Evolutionary conservation across 1,140 invertebrate species (phyloP).

Genomic region (Nephila pilipes): DNA sequence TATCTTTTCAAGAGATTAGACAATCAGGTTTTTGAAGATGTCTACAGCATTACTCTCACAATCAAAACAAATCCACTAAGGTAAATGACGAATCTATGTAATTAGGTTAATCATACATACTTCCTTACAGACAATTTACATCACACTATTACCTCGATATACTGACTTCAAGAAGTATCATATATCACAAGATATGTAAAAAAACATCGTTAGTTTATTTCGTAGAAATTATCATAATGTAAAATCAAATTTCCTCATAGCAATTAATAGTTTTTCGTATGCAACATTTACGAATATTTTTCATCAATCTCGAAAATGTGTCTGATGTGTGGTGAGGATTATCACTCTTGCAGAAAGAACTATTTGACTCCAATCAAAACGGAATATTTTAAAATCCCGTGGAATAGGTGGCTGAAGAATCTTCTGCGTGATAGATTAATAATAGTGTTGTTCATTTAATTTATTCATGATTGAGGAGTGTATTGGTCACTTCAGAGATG

Average conservation of each 20-base stretch:
- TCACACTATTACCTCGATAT: not conserved
- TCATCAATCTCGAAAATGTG: not conserved
- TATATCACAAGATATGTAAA: constrained; percentile 10
- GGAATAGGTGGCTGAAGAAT: not conserved
- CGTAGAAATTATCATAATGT: not conserved
- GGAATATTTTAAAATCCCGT: not conserved
- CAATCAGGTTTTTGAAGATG: not conserved
- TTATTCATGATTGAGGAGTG: constrained; percentile 75
- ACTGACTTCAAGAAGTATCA: not conserved
- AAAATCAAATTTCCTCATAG: not conserved
- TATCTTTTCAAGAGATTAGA: not conserved
- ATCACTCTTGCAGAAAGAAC: not conserved
- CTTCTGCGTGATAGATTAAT: not conserved
- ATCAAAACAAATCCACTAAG: not conserved
- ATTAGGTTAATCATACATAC: not conserved
- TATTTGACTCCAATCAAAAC: not conserved
- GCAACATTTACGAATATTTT: not conserved
- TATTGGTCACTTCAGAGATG: constrained; percentile 78
- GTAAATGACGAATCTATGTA: not conserved
- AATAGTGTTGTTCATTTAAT: not conserved
- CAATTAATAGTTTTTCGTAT: not conserved
- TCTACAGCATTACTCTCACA: not conserved
- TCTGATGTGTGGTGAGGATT: not conserved
- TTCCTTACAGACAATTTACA: not conserved
- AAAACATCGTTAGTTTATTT: not conserved